Base-by-base conservation (phyloP, 64 coral and sea anemone genomes). In the Montipora efflorescens region DNA sequence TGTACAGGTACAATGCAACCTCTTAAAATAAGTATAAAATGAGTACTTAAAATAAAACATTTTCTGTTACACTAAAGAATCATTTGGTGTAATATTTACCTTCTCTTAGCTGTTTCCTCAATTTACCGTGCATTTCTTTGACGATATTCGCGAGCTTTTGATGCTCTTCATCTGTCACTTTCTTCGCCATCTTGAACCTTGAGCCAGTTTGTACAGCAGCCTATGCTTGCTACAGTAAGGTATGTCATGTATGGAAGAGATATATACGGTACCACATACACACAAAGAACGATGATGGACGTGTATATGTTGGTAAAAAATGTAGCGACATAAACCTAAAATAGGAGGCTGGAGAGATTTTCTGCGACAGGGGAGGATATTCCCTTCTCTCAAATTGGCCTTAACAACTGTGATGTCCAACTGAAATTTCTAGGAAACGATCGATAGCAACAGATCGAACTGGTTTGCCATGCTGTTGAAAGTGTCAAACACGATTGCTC, bases 131-230 rank as follows among this genome's bases (percentile, higher is more conserved):
- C 22, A 98, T 87, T 73, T 61, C 89, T 81, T 98, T 98, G 47
- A 98, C 89, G 47, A 98, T 85, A 92, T 96, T 77, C 74, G 97
- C 75, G 6, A 98, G 67, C n/a, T 68, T 78, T 83, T 84, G 89
- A 59, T 95, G 94, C 28, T 98, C 91, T 47, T 74, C 62, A 73
- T 44, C 75, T 18, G 14, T 61, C 85, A 71, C 72, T 44, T 76
- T 48, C 19, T 16, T 66, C 64, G 87, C 79, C 47, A 88, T 70
- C 53, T 55, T 48, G 74, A 19, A 77, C 14, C 18, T 51, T 85
- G 67, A 59, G 55, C 59, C 47, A 4, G 3, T 53, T 4, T 83
- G 62, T 58, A 74, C 85, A 88, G 85, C 69, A 83, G 61, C 52
- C 36, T 2, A 36, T 36, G 53, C 53, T 11, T 57, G 11, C 53